Evolutionary conservation across 2,113 vertebrate species (phyloP), one percentile per base, ranked within the genome.

Genomic region (Hyaena hyaena): DNA sequence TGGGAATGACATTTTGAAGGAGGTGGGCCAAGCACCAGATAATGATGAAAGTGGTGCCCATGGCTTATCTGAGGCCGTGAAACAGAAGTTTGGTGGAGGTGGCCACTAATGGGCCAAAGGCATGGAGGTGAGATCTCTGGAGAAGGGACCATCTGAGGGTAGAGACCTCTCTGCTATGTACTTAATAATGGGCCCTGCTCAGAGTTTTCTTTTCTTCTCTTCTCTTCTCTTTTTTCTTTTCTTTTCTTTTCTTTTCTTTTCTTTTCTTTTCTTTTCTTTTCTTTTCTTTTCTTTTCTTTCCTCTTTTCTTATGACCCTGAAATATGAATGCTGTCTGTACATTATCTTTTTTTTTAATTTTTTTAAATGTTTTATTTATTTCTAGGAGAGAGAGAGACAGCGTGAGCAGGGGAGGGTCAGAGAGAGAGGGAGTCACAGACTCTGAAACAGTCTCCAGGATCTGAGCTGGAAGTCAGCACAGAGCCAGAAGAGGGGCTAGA

Each of bases 1-100:
- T 93, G 73, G 66, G 43, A 55, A 65, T 90, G 74, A 50, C 10
- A 39, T 68, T 6, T 74, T 81, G 24, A 76, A 96, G 68, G 88
- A 74, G 48, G 26, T 66, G 88, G 84, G 68, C 65, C 53, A 76
- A 81, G 76, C 69, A 66, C 26, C 3, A 63, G 45, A n/a, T 48
- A 24, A 23, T 77, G 35, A 76, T 66, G 63, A 77, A 39, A 39
- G 43, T 7, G 10, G 48, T 15, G 3, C 39, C 1, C 0, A 0
- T 17, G 45, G 74, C 48, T 39, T 79, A 35, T 4, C 53, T 83
- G 80, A 69, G 24, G 11, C 55, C 55, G 31, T 48, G 87, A 43
- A 61, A n/a, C 35, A 53, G 19, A 8, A 21, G 33, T 11, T 45
- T 80, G 53, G 33, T 28, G 61, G 76, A 79, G 45, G 69, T 0